These are phyloP conservation scores for Hylomyscus alleni DNA, from an alignment of 2,797 vertebrate genomes.

Conservation along the genomic window DNA sequence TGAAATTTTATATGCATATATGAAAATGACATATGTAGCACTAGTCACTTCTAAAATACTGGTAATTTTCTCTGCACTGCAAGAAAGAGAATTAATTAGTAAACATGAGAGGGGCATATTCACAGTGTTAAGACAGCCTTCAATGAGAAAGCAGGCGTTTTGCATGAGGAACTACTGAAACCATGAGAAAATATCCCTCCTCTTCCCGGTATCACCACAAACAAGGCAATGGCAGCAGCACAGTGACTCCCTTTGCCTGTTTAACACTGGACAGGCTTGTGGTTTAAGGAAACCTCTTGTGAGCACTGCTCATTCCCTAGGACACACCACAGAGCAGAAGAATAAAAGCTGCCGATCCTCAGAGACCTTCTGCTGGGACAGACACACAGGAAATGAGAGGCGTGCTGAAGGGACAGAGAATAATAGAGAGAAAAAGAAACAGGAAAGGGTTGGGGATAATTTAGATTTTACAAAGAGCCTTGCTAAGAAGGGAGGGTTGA, in stretches of 20 bases:
- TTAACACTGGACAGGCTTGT: neutral
- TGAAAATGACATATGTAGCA: neutral
- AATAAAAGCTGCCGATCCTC: neutral
- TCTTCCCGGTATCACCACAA: neutral
- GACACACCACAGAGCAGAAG: neutral
- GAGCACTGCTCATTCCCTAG: neutral
- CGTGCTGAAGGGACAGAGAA: neutral
- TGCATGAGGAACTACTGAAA: neutral
- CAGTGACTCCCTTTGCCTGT: neutral
- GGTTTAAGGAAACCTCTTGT: neutral
- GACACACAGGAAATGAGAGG: neutral
- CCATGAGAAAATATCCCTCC: neutral
- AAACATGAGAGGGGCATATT: neutral
- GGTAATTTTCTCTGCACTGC: neutral
- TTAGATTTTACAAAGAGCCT: neutral
- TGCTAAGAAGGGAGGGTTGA: neutral
- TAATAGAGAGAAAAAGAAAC: neutral
- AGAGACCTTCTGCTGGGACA: neutral
- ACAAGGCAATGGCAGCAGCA: neutral
- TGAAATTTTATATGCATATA: neutral
- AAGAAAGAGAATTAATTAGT: neutral
- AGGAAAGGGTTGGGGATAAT: too few relatives aligned
- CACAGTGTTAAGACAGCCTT: neutral
- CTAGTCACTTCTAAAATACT: neutral
- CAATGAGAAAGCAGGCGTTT: neutral